Evolutionary conservation across 2,888 invertebrate genomes (phyloP), one percentile per base, ranked within the genome.

Genomic region (Dynastes maya): DNA sequence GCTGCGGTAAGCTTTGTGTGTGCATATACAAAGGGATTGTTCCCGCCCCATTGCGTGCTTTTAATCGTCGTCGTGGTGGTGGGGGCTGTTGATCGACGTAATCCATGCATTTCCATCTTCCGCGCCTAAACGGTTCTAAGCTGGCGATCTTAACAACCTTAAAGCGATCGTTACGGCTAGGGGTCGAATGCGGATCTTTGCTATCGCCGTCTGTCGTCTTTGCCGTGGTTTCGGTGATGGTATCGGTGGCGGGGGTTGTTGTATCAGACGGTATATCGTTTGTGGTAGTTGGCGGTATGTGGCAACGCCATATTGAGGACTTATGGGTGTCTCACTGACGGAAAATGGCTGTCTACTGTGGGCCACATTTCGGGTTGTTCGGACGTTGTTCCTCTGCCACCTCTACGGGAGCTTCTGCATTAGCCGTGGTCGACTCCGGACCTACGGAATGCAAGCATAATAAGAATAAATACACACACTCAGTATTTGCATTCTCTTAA

Each of bases 71-170:
- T 80, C 5, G 78, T 72, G 2, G 78, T 72, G 5, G 80, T 77
- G 0, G 88, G 86, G 3, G 88, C 88, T 27, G 92, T 91, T 94
- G 93, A 87, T 95, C 94, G 81, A 94, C 90, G 87, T 93, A 95
- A 88, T 95, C 95, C 92, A 94, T 93, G 86, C 95, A 95, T 84
- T 92, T 92, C 95, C 95, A 95, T 82, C 95, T 89, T 58, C 95
- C 95, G 72, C 94, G 89, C 84, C 93, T 92, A 85, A 94, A 94
- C 1, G 95, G 94, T 86, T 94, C 94, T 45, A 93, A 92, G 84
- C 94, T 94, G 84, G 94, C 94, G 82, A 95, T 94, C 89, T 95
- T 95, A 9, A 95, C 95, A 80, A 95, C 94, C 89, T 94, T 94
- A 87, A 95, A 95, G 82, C 94, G 89, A 85, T 92, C 92, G 83